Percentiles rank a stretch among this genome's conserved stretches.
Evolutionary conservation across 2,113 vertebrate genomes (phyloP).

Genomic region (Clupea harengus): DNA sequence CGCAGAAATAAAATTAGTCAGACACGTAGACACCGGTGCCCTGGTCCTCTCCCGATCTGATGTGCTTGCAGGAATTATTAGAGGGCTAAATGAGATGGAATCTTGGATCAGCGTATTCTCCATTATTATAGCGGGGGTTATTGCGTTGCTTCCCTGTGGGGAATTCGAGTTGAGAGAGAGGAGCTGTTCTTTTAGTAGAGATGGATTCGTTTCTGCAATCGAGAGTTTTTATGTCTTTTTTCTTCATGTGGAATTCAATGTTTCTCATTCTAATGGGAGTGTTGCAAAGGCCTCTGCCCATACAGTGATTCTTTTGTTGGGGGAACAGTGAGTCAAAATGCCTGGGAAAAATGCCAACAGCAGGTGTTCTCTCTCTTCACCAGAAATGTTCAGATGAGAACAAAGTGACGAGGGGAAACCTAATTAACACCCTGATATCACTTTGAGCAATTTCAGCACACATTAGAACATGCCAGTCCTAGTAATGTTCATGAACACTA

Average conservation of each 20-base stretch:
- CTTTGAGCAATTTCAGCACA: background rate
- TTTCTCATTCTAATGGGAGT: background rate
- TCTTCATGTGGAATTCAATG: background rate
- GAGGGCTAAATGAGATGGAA: constrained; percentile 3
- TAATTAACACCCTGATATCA: background rate
- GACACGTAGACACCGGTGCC: background rate
- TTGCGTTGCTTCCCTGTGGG: background rate
- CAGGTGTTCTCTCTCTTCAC: background rate
- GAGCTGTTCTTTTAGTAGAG: background rate
- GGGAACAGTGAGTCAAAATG: background rate
- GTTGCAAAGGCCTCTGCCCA: background rate
- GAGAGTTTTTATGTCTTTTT: background rate
- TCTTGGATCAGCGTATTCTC: constrained; percentile 14
- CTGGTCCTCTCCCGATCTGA: background rate
- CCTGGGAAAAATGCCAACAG: background rate
- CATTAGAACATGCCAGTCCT: background rate
- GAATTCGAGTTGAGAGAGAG: background rate
- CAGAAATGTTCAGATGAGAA: background rate
- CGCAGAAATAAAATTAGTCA: background rate
- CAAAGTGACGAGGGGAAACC: background rate
- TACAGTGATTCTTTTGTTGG: background rate
- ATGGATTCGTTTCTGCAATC: background rate
- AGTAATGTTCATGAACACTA: background rate
- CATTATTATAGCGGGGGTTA: background rate
- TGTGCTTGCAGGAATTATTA: background rate